Evolutionary conservation across 2,888 invertebrate species (phyloP).

Genomic region (Pristionchus entomophagus): DNA sequence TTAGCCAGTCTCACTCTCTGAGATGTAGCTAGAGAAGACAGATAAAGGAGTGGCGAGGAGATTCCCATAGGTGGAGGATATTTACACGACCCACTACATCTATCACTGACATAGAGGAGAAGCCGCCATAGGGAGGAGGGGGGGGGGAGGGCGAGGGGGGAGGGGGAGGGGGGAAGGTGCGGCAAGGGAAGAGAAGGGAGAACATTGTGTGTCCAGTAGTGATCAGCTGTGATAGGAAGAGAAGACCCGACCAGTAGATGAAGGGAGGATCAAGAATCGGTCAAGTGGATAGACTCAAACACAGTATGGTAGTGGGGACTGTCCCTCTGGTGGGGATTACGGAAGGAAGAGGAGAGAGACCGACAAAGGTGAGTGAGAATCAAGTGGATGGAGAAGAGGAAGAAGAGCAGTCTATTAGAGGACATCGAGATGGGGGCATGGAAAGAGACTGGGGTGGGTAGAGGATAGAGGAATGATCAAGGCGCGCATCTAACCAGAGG

Average conservation of each 20-base stretch:
- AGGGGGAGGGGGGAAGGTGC: neutral
- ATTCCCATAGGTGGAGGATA: conserved; percentile 27
- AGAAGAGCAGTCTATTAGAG: conserved; percentile 24
- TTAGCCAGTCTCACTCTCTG: neutral
- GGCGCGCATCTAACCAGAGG: neutral
- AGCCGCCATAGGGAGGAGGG: conserved; percentile 2
- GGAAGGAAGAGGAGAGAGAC: conserved; percentile 15
- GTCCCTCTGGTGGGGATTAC: neutral
- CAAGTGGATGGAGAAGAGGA: conserved; percentile 4
- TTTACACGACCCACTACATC: conserved; percentile 22
- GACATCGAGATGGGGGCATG: conserved; percentile 23
- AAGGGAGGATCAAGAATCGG: conserved; percentile 10
- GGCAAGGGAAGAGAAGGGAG: neutral
- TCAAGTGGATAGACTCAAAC: conserved; percentile 28
- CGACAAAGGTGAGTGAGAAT: neutral
- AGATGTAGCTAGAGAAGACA: neutral
- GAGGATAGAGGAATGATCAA: neutral
- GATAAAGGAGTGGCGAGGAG: neutral
- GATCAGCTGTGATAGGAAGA: conserved; percentile 28
- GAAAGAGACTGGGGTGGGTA: too few relatives aligned
- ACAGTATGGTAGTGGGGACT: neutral
- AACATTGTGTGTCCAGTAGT: neutral
- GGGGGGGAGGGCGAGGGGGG: neutral
- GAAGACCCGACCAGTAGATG: neutral
- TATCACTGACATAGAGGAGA: conserved; percentile 26